Percentiles rank a stretch among this genome's conserved stretches.
Evolutionary conservation across 2,888 invertebrate species (phyloP).

Genomic region (Zaprionus bogoriensis): DNA sequence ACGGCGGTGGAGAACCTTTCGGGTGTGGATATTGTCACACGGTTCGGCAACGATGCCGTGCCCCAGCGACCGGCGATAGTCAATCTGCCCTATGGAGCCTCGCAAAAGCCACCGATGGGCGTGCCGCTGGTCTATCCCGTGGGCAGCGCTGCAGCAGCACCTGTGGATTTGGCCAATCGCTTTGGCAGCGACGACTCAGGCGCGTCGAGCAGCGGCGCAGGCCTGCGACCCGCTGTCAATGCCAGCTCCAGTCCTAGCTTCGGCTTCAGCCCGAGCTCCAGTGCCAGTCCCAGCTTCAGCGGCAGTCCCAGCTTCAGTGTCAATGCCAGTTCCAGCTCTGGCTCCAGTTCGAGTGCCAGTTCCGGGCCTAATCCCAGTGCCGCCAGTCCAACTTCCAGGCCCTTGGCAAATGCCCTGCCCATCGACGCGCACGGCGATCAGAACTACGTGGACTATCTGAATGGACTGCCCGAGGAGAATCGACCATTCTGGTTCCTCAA

Average conservation of each 20-base stretch:
- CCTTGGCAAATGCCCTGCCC: constrained; percentile 83
- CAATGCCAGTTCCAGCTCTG: not conserved
- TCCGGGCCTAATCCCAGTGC: not conserved
- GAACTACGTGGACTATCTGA: constrained; percentile 86
- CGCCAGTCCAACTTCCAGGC: not conserved
- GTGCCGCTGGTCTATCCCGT: constrained; percentile 67
- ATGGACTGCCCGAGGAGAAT: constrained; percentile 86
- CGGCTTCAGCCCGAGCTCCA: not conserved
- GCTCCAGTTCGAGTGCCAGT: not conserved
- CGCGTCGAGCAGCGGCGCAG: constrained; percentile 3
- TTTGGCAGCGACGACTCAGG: constrained; percentile 36
- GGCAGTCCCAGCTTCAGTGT: not conserved
- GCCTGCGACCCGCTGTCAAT: not conserved
- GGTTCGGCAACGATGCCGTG: constrained; percentile 84
- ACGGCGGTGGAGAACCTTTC: constrained; percentile 50
- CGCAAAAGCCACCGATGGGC: constrained; percentile 75
- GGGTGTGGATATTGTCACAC: constrained; percentile 81
- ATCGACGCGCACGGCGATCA: constrained; percentile 87
- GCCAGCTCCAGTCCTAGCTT: not conserved
- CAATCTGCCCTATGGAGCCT: constrained; percentile 52
- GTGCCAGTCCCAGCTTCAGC: not conserved
- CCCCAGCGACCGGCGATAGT: constrained; percentile 79
- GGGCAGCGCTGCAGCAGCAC: constrained; percentile 13
- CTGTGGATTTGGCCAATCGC: constrained; percentile 50
- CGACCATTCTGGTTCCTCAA: constrained; percentile 90